Base-by-base conservation (phyloP, 2,113 vertebrate genomes). In the Psilopogon haemacephalus region DNA sequence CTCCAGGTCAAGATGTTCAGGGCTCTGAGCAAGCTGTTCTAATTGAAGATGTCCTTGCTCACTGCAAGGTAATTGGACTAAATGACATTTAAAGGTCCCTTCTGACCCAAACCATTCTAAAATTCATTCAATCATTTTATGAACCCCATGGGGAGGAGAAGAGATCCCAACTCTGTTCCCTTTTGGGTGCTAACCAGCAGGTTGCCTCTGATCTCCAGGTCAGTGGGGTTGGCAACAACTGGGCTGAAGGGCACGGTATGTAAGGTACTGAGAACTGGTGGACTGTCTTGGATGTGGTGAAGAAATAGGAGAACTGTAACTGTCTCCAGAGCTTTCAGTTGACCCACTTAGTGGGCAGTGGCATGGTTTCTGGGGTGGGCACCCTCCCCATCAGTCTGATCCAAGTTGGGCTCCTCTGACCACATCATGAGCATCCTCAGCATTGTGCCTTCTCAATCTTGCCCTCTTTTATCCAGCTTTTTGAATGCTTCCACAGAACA, bases 241-340 rank as follows among this genome's bases (percentile, higher is more conserved):
- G 98, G 98, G 98, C 98, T 26, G 98, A 98, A 89, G 98, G 98
- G 79, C 98, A 98, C 95, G 98, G 98, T 95, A 98, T 98, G 2
- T 98, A 98, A 83, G 98, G 98, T 0, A 98, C 98, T 0, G 48
- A 50, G 98, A 98, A 90, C 95, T 98, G 76, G 98, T 98, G 48
- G 98, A 98, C 98, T 0, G 98, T 98, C 50, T 96, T 98, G 95
- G 98, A 98, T 4, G 98, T 98, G 95, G 98, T 98, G 94, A 98
- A 98, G 96, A 98, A 98, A 90, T 97, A 98, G 0, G 98, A 98
- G 69, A 98, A 97, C 96, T 98, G 98, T 1, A 98, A 98, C 97
- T 98, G 98, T 89, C 97, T 98, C 11, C 98, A 98, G 97, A 98
- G 98, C 84, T 98, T 98, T 96, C 98, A 98, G 96, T 14, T 98